Evolutionary conservation across 2,113 vertebrate genomes (phyloP).

Genomic region (Pao palembangensis): DNA sequence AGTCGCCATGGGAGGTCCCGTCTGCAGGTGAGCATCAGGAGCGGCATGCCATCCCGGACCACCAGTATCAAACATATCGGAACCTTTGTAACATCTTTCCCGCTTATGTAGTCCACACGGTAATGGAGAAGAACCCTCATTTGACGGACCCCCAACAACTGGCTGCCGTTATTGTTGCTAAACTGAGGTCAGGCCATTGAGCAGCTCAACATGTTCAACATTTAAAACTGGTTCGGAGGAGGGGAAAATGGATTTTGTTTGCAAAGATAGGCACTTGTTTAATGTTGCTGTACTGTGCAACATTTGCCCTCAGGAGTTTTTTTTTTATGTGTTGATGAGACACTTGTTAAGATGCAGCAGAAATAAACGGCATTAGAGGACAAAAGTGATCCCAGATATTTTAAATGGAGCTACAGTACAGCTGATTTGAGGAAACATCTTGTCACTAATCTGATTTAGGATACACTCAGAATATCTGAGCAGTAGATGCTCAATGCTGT

Average conservation of each 20-base stretch:
- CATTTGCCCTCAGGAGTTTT: slow-evolving; percentile 66
- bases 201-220: slow-evolving; percentile 15
- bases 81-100: slow-evolving; percentile 99
- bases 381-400: slow-evolving; percentile 21
- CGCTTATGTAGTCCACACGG: slow-evolving; percentile 88
- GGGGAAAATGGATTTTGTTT: slow-evolving; percentile 16
- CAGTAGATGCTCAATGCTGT: neutral
- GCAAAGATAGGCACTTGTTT: slow-evolving; percentile 49
- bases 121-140: slow-evolving; percentile 99
- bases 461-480: slow-evolving; percentile 45
- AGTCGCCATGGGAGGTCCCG: slow-evolving; percentile 88
- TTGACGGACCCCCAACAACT: slow-evolving; percentile 95
- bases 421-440: slow-evolving; percentile 16
- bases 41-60: slow-evolving; percentile 88
- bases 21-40: slow-evolving; percentile 81
- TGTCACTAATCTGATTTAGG: slow-evolving; percentile 36
- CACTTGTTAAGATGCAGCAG: slow-evolving; percentile 22
- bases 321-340: slow-evolving; percentile 23
- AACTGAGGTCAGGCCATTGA: slow-evolving; percentile 88
- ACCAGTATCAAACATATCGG: slow-evolving; percentile 96
- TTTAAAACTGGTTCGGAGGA: slow-evolving; percentile 35
- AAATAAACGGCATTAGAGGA: slow-evolving; percentile 9
- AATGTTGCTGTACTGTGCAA: slow-evolving; percentile 53
- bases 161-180: slow-evolving; percentile 94
- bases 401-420: slow-evolving; percentile 38